These are phyloP conservation scores for Drosophila nasuta DNA, from an alignment of 1,140 invertebrate species.

Conservation along the genomic window DNA sequence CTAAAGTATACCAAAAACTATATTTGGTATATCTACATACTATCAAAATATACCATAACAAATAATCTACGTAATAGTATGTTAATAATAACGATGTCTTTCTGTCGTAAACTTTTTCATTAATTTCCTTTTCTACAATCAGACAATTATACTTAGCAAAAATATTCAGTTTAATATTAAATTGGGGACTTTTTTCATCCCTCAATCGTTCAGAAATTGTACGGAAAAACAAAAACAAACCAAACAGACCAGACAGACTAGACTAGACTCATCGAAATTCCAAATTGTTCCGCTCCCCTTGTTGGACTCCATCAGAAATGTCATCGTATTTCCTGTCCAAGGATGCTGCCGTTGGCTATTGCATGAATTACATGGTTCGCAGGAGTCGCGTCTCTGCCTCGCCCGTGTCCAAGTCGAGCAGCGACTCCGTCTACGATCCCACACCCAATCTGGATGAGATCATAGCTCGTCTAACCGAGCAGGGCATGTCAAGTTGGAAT, in stretches of 20 bases:
- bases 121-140: too few species aligned
- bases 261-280: constrained; percentile 36
- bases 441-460: constrained; percentile 40
- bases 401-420: neutral
- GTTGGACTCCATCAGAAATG: neutral
- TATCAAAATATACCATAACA: too few species aligned
- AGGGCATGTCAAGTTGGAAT: neutral
- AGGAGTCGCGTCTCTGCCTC: neutral
- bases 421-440: neutral
- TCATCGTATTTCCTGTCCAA: neutral
- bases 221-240: neutral
- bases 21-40: too few species aligned
- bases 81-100: too few species aligned
- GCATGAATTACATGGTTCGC: constrained; percentile 15
- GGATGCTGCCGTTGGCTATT: constrained; percentile 16
- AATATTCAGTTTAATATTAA: constrained; percentile 7
- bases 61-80: too few species aligned
- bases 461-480: constrained; percentile 38
- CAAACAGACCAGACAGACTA: neutral
- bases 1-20: too few species aligned
- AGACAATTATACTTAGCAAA: neutral
- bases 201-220: neutral
- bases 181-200: neutral
- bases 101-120: too few species aligned
- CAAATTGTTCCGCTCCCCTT: constrained; percentile 28